Evolutionary conservation across 2,888 invertebrate species (phyloP).

Genomic region (Anorthoa munda): DNA sequence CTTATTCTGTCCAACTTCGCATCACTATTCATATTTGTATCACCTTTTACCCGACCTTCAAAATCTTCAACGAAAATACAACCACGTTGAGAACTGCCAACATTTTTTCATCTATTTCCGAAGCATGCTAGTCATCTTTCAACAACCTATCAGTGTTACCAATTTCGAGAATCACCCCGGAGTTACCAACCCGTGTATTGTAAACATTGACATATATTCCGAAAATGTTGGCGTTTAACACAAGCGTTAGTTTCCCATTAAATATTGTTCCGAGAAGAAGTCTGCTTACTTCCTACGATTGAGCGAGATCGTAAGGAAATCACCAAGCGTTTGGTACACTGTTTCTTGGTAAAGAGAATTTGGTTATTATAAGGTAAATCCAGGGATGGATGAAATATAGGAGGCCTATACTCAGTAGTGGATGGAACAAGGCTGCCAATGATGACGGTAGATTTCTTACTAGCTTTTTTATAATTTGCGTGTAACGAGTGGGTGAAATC

Average conservation of each 20-base stretch:
- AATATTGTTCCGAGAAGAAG: slow-evolving; percentile 50
- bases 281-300: slow-evolving; percentile 40
- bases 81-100: neutral
- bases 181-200: slow-evolving; percentile 17
- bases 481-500: too few species aligned
- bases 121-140: slow-evolving; percentile 32
- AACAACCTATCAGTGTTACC: slow-evolving; percentile 4
- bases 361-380: neutral
- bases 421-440: neutral
- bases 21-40: neutral
- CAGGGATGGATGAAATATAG: neutral
- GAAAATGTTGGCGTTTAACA: slow-evolving; percentile 42
- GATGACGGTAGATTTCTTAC: neutral
- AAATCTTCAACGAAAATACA: slow-evolving; percentile 3
- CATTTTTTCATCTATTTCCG: slow-evolving; percentile 16
- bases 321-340: slow-evolving; percentile 19
- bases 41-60: neutral
- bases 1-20: neutral
- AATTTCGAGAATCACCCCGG: slow-evolving; percentile 33
- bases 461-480: too few species aligned
- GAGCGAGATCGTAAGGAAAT: slow-evolving; percentile 48
- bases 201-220: slow-evolving; percentile 58
- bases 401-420: neutral
- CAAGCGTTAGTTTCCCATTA: slow-evolving; percentile 48
- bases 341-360: slow-evolving; percentile 40